A percentile compares a stretch with the other conserved stretches of the same genome.
Evolutionary conservation across 2,888 invertebrate species (phyloP).

Genomic region (Phalera bucephala): DNA sequence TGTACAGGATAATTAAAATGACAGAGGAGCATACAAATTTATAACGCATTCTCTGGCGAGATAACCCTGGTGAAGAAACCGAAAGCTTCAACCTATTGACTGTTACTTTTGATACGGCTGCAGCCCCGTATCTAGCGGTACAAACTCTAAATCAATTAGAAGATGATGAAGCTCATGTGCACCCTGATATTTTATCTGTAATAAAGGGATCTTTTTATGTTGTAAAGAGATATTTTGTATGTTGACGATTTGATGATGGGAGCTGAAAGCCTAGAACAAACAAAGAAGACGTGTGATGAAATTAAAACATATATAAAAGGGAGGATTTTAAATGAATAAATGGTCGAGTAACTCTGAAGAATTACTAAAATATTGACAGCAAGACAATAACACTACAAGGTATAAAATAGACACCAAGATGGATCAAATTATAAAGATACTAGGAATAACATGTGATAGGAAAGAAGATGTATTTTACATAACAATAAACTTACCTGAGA

Average conservation of each 20-base stretch:
- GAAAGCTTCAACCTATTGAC: conserved; percentile 11
- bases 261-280: too few species aligned
- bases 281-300: too few species aligned
- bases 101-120: conserved; percentile 13
- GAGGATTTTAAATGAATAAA: conserved; percentile 1
- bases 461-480: conserved; percentile 1
- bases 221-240: too few species aligned
- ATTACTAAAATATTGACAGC: neutral
- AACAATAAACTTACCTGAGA: conserved; percentile 5
- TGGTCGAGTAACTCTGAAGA: conserved; percentile 2
- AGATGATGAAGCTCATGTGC: neutral
- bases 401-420: neutral
- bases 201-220: too few species aligned
- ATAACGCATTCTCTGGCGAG: conserved; percentile 10
- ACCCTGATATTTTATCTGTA: too few species aligned
- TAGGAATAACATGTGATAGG: conserved; percentile 2
- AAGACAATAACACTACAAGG: too few species aligned
- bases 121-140: conserved; percentile 16
- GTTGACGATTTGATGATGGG: too few species aligned
- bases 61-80: conserved; percentile 2
- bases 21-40: conserved; percentile 8
- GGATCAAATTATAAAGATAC: conserved; percentile 1
- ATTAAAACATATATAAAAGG: neutral
- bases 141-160: conserved; percentile 1
- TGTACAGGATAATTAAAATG: too few species aligned